Base-by-base conservation (phyloP, 1,140 invertebrate genomes). In the Pogonognathellus flavescens region DNA sequence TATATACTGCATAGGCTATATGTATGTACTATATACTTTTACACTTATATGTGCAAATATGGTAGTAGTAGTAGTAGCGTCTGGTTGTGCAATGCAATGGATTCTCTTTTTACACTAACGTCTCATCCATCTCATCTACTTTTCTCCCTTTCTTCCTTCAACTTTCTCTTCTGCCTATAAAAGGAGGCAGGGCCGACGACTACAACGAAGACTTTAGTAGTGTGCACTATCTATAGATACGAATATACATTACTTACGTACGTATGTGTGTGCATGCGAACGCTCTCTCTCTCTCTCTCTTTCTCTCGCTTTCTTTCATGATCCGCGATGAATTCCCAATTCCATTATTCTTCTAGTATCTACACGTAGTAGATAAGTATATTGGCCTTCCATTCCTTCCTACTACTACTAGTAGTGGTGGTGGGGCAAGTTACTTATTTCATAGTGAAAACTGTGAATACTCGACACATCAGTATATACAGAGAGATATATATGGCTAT, bases 251-350 rank as follows among this genome's bases (percentile, higher is more conserved):
- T 41, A 41, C 31, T 41, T 41, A 41, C 6, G 31, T 41, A 41
- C 31, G 31, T 41, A 41, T 41, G 6, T 41, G 31, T 41, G 31
- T 41, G 31, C 6, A 6, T 41, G 31, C 6, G 31, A 1, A 41
- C 6, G 31, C 31, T 1, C 1, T 3, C 31, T 1, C 31, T 41
- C 31, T 41, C 50, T 52, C 20, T 55, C 31, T 22, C 53, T 59
- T 25, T 81, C 80, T 81, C 18, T 10, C 53, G 80, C 53, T 41
- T 81, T 41, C 18, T 57, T 52, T 53, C 80, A 81, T 81, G 80
- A 81, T 81, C 80, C 25, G 50, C 80, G 52, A 84, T 84, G 83
- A 84, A 84, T 84, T 84, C 83, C 83, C 83, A 84, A 84, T 84
- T 84, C 83, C 83, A 84, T 84, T 84, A 84, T 84, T 84, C 83